A percentile compares a stretch with the other conserved stretches of the same genome.
phyloP scores from a whole-genome alignment of 92 coral and sea anemone genomes.

The Meandrina meandrites region DNA sequence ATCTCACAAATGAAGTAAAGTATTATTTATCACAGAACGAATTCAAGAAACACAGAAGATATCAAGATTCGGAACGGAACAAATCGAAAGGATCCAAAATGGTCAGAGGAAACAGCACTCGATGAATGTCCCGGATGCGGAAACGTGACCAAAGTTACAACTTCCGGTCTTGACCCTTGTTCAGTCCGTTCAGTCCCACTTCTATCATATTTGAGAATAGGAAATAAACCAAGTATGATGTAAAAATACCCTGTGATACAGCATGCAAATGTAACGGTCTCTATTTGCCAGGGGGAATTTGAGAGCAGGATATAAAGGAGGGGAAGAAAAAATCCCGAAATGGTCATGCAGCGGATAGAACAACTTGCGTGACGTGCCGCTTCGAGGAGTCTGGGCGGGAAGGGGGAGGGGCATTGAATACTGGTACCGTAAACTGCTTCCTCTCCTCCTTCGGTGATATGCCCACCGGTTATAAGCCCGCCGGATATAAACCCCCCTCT shows the following conservation, averaged over 20 bases:
- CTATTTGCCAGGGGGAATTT: background rate
- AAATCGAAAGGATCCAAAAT: background rate
- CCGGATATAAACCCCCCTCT: too few species aligned
- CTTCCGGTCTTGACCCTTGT: background rate
- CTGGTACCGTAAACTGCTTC: too few species aligned
- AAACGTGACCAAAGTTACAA: background rate
- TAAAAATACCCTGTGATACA: background rate
- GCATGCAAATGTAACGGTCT: background rate
- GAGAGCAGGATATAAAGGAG: background rate
- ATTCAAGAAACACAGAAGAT: too few species aligned
- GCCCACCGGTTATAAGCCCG: too few species aligned
- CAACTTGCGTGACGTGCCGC: background rate
- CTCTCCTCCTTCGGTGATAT: too few species aligned
- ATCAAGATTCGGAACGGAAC: background rate
- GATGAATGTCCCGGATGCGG: conserved; percentile 1
- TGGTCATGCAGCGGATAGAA: background rate
- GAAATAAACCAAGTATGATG: background rate
- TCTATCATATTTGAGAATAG: background rate
- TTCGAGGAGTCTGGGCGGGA: too few species aligned
- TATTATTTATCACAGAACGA: background rate
- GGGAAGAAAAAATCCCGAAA: too few species aligned
- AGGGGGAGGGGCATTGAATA: too few species aligned
- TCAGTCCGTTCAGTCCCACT: too few species aligned
- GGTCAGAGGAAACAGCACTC: background rate
- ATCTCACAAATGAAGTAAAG: conserved; percentile 14